Base-by-base conservation (phyloP, 2,113 vertebrate genomes). In the Lichenostomus cassidix region DNA sequence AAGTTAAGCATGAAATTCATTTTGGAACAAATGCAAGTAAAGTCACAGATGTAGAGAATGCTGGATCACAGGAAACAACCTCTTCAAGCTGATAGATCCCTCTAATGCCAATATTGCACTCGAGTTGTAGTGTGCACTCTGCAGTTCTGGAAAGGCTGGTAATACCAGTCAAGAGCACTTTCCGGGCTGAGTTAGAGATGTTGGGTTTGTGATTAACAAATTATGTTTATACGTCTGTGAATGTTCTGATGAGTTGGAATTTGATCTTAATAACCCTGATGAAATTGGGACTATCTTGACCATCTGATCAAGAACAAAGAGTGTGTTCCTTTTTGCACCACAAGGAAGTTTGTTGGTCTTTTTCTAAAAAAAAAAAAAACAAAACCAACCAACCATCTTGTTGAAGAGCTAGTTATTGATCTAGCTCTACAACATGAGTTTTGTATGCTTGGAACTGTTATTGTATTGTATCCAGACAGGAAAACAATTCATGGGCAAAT, bases 1-100 rank as follows among this genome's bases (percentile, higher is more conserved):
- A 98, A 98, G 97, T 97, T 98, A 93, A 97, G 97, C 97, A 96
- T 98, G 97, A 98, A 98, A 98, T 98, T 97, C 82, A 94, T 97
- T 97, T 98, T 96, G 91, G 96, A 97, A 91, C 79, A 96, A 96
- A 96, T 84, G 53, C 56, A 95, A 97, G 90, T 90, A 42, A 96
- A 96, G 93, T 97, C 97, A 93, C 65, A 96, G 74, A 92, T 96
- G 96, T 74, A 95, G 92, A 74, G 69, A 95, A 83, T 90, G 83
- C 83, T 92, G 10, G 41, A 93, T 96, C 83, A 68, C 69, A 94
- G 83, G 92, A 97, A 96, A 95, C 70, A 93, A 89, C 94, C 77
- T 96, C 86, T 90, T 79, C n/a, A 70, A 87, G 75, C 11, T 92
- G 92, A 96, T 74, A 69, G 80, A 91, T 67, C 82, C 81, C 76